Evolutionary conservation across 2,888 invertebrate species (phyloP), one percentile per base, ranked within the genome.

Genomic region (Rutpela maculata): DNA sequence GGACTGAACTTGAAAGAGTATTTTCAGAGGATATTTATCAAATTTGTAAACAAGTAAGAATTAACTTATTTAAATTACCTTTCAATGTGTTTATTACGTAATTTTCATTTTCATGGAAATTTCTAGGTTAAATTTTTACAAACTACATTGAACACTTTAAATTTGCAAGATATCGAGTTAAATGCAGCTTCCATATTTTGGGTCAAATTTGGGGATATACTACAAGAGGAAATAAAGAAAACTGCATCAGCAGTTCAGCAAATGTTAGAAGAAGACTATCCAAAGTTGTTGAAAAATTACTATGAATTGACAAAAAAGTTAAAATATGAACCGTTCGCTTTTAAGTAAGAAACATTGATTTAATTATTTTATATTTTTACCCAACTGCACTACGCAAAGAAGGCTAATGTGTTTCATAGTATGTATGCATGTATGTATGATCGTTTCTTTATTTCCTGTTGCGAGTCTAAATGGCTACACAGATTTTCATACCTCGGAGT

Each of bases 1-100:
- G 98, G 98, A 94, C 95, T 78, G 97, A 96, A 84, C 92, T 98
- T 85, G 97, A 98, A 87, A 95, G 95, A 89, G 90, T 97, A 10
- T 95, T 97, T 87, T 95, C 95, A 86, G 93, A 94, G 76, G 93
- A 94, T 76, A 92, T 96, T 57, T 94, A 92, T 83, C 92, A 93
- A 75, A 93, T 93, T 81, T 95, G 95, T 87, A 92, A 93, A 80
- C 95, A 95, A 90, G 93, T 94, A 78, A 75, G 77, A 59, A 31
- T 70, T 74, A 7, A 38, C 59, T 17, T 70, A 43, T n/a, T 31
- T 62, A n/a, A 62, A n/a, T 62, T 62, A 31, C 3, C 6, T 26
- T n/a, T 17, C 26, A 43, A 55, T 66, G 3, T 75, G 60, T 67
- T 71, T 62, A 0, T 62, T 12, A 43, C 11, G n/a, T 15, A 31